Percentiles rank a stretch among this genome's conserved stretches.
Conservation (phyloP, 2,113 vertebrate genomes). For the Gallinago undulata region DNA sequence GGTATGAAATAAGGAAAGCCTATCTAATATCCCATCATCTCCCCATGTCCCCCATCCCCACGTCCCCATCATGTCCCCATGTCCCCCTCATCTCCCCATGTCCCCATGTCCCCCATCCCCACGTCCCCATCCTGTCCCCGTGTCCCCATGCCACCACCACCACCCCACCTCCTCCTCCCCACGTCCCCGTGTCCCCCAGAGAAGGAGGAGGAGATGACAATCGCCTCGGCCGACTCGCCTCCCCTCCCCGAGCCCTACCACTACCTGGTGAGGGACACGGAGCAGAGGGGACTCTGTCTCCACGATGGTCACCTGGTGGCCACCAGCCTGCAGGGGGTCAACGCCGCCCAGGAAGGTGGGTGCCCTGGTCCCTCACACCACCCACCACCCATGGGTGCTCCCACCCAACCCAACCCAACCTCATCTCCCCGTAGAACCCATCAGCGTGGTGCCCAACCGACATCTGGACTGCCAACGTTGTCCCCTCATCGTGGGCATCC, state of each 20-base stretch:
- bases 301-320: neutral
- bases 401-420: neutral
- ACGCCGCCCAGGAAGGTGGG: neutral
- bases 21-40: too few species aligned
- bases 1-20: too few species aligned
- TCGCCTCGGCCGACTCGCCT: rapidly evolving
- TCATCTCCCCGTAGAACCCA: neutral
- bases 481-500: conserved; percentile 25
- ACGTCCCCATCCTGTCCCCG: too few species aligned
- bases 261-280: neutral
- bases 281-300: neutral
- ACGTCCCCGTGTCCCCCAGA: neutral
- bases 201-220: rapidly evolving
- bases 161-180: neutral
- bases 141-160: neutral
- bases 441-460: conserved; percentile 29
- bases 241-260: neutral
- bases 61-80: too few species aligned
- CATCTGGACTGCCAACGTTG: neutral
- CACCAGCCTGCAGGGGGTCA: neutral
- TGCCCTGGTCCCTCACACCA: neutral
- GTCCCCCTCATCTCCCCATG: too few species aligned
- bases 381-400: neutral
- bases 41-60: too few species aligned
- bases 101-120: too few species aligned